Evolutionary conservation across 1,140 invertebrate species (phyloP).

Genomic region (Druon quercuslanigerum): DNA sequence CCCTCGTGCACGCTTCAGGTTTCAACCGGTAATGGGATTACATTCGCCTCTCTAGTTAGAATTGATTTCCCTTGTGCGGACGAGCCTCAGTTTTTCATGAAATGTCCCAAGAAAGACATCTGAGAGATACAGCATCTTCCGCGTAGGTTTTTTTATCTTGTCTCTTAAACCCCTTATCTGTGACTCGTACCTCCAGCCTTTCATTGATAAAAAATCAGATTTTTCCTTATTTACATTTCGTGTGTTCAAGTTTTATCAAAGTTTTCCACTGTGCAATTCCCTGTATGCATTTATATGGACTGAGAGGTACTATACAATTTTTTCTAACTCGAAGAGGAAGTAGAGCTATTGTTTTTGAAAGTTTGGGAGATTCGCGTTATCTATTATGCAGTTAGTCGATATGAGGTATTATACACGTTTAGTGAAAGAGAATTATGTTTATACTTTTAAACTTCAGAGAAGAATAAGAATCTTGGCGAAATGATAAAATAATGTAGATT

Average conservation of each 20-base stretch:
- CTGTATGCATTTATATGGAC: conserved; percentile 3
- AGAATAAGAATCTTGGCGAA: too few species aligned
- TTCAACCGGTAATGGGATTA: conserved; percentile 74
- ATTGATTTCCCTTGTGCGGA: conserved; percentile 62
- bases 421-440: not conserved
- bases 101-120: conserved; percentile 55
- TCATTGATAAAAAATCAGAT: not conserved
- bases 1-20: conserved; percentile 58
- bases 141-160: conserved; percentile 46
- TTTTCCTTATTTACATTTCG: not conserved
- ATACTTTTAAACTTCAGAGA: too few species aligned
- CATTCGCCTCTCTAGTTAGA: conserved; percentile 50
- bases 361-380: conserved; percentile 8
- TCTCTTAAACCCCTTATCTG: not conserved
- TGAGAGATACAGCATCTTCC: conserved; percentile 35
- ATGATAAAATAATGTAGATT: too few species aligned
- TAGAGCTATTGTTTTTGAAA: conserved; percentile 18
- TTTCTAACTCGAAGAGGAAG: not conserved
- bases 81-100: conserved; percentile 47
- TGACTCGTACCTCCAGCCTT: conserved; percentile 1
- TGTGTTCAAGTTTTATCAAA: not conserved
- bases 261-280: not conserved
- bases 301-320: not conserved
- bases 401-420: not conserved
- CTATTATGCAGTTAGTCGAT: not conserved